phyloP scores from a whole-genome alignment of 2,113 vertebrate genomes.

The Neolamprologus devosi region DNA sequence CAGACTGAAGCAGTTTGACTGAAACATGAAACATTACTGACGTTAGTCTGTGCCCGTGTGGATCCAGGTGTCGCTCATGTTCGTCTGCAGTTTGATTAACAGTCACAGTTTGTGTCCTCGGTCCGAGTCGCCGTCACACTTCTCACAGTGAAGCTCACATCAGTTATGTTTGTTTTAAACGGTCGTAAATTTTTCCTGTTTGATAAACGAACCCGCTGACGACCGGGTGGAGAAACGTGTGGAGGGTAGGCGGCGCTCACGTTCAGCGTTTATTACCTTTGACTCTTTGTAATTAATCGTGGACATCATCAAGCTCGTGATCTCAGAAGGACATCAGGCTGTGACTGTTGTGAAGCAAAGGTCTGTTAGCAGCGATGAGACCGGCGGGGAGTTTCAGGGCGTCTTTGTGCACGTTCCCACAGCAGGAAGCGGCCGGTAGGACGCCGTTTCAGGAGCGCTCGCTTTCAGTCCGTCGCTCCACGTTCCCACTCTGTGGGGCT shows the following conservation, averaged over 20 bases:
- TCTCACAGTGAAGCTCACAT: not conserved
- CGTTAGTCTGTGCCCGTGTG: accelerated
- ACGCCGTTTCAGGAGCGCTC: not conserved
- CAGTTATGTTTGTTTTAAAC: not conserved
- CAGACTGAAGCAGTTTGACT: not conserved
- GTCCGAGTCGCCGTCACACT: not conserved
- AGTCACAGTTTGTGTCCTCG: not conserved
- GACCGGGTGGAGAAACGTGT: not conserved
- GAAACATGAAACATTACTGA: not conserved
- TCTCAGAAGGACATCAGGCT: not conserved
- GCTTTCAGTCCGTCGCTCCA: not conserved
- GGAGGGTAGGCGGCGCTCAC: not conserved
- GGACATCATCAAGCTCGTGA: not conserved
- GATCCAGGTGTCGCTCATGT: not conserved
- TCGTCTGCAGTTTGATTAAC: not conserved
- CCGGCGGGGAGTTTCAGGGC: not conserved
- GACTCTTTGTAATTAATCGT: not conserved
- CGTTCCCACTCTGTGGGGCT: not conserved
- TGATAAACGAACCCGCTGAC: not conserved
- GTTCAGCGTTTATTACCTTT: not conserved
- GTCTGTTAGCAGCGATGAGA: not conserved
- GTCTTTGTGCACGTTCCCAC: not conserved
- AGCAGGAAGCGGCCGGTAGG: too few relatives aligned
- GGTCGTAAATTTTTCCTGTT: accelerated
- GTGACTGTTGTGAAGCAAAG: too few relatives aligned